Percentiles rank a stretch among this genome's conserved stretches.
phyloP scores from a whole-genome alignment of 2,888 invertebrate species.

The Plutella xylostella region DNA sequence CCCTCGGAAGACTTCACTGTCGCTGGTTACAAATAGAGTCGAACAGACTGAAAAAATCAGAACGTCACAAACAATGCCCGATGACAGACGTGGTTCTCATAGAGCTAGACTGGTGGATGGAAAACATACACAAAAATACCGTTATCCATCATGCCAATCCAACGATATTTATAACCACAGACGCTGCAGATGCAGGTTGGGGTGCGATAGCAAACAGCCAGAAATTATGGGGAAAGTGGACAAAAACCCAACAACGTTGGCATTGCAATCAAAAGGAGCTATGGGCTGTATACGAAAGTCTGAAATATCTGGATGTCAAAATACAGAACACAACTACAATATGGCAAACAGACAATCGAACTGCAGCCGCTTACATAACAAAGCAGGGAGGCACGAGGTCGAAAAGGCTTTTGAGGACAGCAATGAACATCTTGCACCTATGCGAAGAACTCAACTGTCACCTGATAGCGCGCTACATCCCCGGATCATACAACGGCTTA shows the following conservation, averaged over 20 bases:
- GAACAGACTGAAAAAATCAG: not conserved
- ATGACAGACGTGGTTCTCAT: not conserved
- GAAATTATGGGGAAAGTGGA: not conserved
- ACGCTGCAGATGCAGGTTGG: slow-evolving; percentile 1
- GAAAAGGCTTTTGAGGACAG: not conserved
- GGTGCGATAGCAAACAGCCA: not conserved
- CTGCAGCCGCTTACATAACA: not conserved
- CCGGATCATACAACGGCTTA: slow-evolving; percentile 11
- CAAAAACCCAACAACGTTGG: not conserved
- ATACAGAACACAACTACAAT: not conserved
- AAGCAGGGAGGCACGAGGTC: slow-evolving; percentile 4
- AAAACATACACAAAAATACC: not conserved
- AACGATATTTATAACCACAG: slow-evolving; percentile 2
- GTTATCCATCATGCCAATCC: not conserved
- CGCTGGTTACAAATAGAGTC: not conserved
- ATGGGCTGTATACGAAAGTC: not conserved
- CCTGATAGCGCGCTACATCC: slow-evolving; percentile 7
- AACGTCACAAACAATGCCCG: not conserved
- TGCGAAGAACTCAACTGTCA: not conserved
- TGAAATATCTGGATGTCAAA: not conserved
- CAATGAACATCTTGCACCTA: not conserved
- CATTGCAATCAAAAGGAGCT: slow-evolving; percentile 1
- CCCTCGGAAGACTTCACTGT: not conserved
- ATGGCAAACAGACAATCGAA: slow-evolving; percentile 4
- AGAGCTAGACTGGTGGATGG: not conserved